Conservation (phyloP, 37 sponge, comb jelly and placozoan species). For the Aphrocallistes beatrix region DNA sequence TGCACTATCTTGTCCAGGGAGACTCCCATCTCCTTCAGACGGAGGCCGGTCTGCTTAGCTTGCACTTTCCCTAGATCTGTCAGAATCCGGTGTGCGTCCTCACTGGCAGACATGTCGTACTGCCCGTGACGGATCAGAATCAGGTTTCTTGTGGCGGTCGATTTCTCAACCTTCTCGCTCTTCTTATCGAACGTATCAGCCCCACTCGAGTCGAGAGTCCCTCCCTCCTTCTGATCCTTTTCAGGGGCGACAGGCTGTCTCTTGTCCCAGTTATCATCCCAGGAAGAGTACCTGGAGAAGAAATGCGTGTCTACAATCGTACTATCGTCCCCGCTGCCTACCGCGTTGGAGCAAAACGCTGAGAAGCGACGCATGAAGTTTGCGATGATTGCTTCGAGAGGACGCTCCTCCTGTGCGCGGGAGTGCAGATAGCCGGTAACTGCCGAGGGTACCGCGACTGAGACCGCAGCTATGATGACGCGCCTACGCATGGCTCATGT, state of each 20-base stretch:
- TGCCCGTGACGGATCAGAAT: slow-evolving; percentile 79
- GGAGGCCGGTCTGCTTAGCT: slow-evolving; percentile 54
- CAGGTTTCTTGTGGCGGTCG: slow-evolving; percentile 44
- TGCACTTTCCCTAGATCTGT: slow-evolving; percentile 70
- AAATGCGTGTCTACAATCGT: background rate
- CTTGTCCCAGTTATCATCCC: slow-evolving; percentile 76
- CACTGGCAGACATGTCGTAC: slow-evolving; percentile 40
- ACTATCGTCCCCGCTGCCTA: background rate
- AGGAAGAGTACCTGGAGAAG: slow-evolving; percentile 10
- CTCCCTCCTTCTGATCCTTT: background rate
- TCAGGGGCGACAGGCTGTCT: slow-evolving; percentile 22
- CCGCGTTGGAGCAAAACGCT: background rate
- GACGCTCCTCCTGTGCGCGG: background rate
- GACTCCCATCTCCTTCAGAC: slow-evolving; percentile 50
- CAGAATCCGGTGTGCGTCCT: slow-evolving; percentile 31
- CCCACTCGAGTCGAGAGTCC: background rate
- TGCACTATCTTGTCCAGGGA: slow-evolving; percentile 29
- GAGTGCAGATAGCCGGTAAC: background rate
- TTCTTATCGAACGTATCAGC: slow-evolving; percentile 18
- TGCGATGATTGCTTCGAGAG: background rate
- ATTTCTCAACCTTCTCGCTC: background rate
- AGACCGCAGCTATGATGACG: background rate
- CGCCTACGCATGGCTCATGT: background rate
- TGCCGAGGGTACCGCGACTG: background rate
- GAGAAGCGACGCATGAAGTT: background rate